A percentile compares a stretch with the other conserved stretches of the same genome.
phyloP scores from a whole-genome alignment of 37 sponge, comb jelly and placozoan genomes.

The Tethya wilhelma region DNA sequence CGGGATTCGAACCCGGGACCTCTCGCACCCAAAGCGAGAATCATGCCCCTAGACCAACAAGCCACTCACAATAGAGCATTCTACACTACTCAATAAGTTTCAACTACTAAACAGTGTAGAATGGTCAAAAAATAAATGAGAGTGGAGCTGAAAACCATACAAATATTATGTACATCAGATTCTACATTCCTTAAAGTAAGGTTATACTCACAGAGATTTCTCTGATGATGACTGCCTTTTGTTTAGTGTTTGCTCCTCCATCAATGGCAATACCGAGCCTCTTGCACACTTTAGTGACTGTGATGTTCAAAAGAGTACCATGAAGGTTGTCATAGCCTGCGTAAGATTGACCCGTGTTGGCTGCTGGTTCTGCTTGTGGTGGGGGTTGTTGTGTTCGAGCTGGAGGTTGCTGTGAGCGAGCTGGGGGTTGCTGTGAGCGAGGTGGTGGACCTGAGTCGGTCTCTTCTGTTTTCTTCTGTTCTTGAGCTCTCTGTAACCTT shows the following conservation, averaged over 20 bases:
- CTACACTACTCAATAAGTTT: no score
- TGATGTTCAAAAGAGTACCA: slow-evolving; percentile 65
- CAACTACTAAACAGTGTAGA: no score
- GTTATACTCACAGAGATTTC: slow-evolving; percentile 70
- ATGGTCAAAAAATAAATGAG: no score
- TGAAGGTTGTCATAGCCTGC: slow-evolving; percentile 69
- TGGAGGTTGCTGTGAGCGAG: background rate
- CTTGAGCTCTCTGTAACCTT: slow-evolving; percentile 11
- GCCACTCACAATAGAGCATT: no score
- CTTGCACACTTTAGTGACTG: slow-evolving; percentile 66
- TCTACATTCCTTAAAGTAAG: background rate
- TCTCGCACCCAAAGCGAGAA: no score
- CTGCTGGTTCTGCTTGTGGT: background rate
- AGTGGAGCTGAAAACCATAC: background rate
- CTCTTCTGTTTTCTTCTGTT: slow-evolving; percentile 23
- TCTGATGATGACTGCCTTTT: slow-evolving; percentile 73
- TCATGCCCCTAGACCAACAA: no score
- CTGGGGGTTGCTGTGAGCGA: no score
- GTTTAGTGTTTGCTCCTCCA: slow-evolving; percentile 88
- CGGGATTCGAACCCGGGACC: no score
- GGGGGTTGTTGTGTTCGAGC: background rate
- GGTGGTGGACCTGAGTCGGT: background rate
- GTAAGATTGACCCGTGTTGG: slow-evolving; percentile 36
- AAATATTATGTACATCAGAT: background rate
- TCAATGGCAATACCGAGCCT: slow-evolving; percentile 90